These are phyloP conservation scores for Trachurus trachurus DNA, from an alignment of 2,797 vertebrate genomes.

Conservation along the genomic window DNA sequence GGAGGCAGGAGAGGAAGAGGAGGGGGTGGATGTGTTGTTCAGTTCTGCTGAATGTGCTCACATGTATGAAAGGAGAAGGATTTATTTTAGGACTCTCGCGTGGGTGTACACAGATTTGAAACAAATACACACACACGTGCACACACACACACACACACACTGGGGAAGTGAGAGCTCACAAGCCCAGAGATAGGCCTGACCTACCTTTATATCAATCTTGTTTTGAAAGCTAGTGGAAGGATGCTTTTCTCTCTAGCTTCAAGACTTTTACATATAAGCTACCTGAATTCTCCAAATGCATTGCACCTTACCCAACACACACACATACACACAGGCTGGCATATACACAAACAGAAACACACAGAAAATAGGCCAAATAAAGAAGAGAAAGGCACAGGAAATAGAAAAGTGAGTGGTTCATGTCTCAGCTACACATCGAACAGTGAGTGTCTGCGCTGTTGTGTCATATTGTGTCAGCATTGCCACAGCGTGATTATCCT, in stretches of 20 bases:
- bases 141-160: constrained; percentile 33
- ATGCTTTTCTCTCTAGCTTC: constrained; percentile 56
- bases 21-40: constrained; percentile 75
- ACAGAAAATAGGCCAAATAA: constrained; percentile 35
- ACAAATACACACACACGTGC: constrained; percentile 40
- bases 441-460: constrained; percentile 60
- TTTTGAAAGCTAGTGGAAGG: constrained; percentile 70
- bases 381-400: constrained; percentile 25
- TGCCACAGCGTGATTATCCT: constrained; percentile 71
- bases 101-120: constrained; percentile 81
- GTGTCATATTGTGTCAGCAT: constrained; percentile 81
- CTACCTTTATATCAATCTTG: constrained; percentile 77
- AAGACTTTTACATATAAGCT: constrained; percentile 43
- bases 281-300: constrained; percentile 57
- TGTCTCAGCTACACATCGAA: constrained; percentile 53
- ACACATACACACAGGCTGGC: constrained; percentile 2
- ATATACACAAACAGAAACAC: background rate
- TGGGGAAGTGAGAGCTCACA: constrained; percentile 59
- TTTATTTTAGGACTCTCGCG: constrained; percentile 85
- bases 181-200: constrained; percentile 71
- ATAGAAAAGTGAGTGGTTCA: constrained; percentile 37
- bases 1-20: constrained; percentile 53
- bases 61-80: constrained; percentile 86
- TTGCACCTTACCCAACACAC: constrained; percentile 36
- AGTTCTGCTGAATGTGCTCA: constrained; percentile 83